Base-by-base conservation (phyloP, 2,797 vertebrate species). In the Sebastes oblongus region DNA sequence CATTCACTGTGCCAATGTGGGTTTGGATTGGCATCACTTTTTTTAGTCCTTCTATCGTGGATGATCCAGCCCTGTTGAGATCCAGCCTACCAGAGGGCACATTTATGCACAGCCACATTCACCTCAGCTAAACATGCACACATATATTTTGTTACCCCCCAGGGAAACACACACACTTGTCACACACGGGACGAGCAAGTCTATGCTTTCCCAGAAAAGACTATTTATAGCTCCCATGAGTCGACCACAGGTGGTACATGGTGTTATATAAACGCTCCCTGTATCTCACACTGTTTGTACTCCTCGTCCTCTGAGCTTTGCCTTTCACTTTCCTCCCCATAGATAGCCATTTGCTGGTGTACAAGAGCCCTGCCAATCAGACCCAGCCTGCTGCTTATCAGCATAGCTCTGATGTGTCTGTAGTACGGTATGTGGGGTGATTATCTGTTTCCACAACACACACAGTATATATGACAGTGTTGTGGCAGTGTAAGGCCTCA, bases 191-290 rank as follows among this genome's bases (percentile, higher is more conserved):
- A 78, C 29, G 4, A 66, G 18, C 20, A 29, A 42, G 75, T 78
- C n/a, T 55, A 18, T 29, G 66, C 66, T 87, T 85, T 89, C 82
- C 60, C 54, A 69, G 78, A 61, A 71, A 39, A 27, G 8, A 11
- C 86, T 94, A 94, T 95, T 90, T 93, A 93, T 93, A 92, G 85
- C 66, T 25, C 64, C 66, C 64, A 78, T 75, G 82, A 84, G 81
- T 84, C 13, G 66, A 86, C 79, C 92, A 87, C 92, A 94, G 91
- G 89, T 94, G 91, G 87, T 78, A 61, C 82, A 61, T 83, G 76
- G 82, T 89, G 88, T 93, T 91, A 83, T 88, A 76, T 89, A 88
- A 89, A 88, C 72, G 81, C 71, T n/a, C 46, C 30, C 14, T 55
- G 61, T 72, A 75, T 83, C 81, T 82, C 75, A 14, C 75, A 14